These are phyloP conservation scores for Ammospiza maritima DNA, from an alignment of 2,797 vertebrate species.

Conservation along the genomic window DNA sequence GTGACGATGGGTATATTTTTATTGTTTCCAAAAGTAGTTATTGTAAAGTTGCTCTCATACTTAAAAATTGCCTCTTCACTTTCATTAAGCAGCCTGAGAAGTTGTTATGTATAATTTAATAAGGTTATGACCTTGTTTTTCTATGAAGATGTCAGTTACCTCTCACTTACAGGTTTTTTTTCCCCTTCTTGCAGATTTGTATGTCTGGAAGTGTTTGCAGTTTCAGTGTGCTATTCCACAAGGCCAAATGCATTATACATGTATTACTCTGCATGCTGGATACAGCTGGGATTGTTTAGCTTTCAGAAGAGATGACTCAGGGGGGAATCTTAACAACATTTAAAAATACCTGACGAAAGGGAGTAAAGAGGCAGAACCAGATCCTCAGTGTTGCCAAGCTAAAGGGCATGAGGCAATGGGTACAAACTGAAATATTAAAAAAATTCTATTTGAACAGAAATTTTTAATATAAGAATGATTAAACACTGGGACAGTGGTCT, in stretches of 20 bases:
- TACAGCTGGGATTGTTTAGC: neutral
- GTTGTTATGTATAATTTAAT: neutral
- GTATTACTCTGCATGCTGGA: neutral
- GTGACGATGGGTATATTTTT: neutral
- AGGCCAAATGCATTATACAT: conserved; percentile 15
- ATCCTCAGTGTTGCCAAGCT: neutral
- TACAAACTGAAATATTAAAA: neutral
- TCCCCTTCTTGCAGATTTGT: neutral
- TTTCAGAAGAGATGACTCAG: neutral
- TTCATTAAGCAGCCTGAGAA: neutral
- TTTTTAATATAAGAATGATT: no score
- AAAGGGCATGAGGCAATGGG: neutral
- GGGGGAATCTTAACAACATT: neutral
- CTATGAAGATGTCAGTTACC: neutral
- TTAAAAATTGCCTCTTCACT: neutral
- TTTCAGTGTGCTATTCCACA: neutral
- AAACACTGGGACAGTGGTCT: neutral
- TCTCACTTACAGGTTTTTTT: neutral
- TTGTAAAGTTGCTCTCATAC: neutral
- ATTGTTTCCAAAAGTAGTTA: neutral
- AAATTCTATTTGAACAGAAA: neutral
- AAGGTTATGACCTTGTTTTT: neutral
- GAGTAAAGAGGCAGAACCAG: neutral
- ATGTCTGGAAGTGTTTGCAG: neutral
- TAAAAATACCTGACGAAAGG: neutral